These are phyloP conservation scores for Drosophila setosimentum DNA, from an alignment of 2,888 invertebrate genomes.

Conservation along the genomic window DNA sequence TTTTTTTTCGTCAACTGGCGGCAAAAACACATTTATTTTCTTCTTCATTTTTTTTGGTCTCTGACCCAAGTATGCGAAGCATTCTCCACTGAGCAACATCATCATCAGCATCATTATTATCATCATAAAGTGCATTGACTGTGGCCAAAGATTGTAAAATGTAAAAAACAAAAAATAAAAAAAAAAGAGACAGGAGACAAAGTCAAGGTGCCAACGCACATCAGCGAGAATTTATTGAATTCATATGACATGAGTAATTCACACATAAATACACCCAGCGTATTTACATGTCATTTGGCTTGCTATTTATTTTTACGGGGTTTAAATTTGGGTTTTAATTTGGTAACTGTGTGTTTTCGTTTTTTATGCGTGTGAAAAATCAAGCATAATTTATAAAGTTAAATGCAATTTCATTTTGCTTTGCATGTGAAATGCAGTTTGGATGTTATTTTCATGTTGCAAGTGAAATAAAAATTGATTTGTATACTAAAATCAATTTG, in stretches of 20 bases:
- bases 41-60: not conserved
- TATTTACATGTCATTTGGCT: not conserved
- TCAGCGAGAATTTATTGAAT: conserved; percentile 12
- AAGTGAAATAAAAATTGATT: not conserved
- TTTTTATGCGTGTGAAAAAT: not conserved
- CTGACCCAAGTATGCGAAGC: conserved; percentile 26
- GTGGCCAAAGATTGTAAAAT: conserved; percentile 4
- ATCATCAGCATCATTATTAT: not conserved
- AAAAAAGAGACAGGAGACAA: conserved; percentile 18
- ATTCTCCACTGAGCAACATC: conserved; percentile 2
- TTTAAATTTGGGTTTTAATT: conserved; percentile 10
- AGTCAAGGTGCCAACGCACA: conserved; percentile 29
- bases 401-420: not conserved
- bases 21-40: conserved; percentile 6
- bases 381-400: conserved; percentile 5
- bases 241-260: not conserved
- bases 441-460: not conserved
- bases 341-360: not conserved
- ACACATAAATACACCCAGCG: not conserved
- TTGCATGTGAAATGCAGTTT: not conserved
- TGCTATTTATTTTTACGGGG: conserved; percentile 23
- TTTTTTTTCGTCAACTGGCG: conserved; percentile 29
- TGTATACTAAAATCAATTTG: not conserved
- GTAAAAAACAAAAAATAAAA: not conserved
- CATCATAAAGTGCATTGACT: conserved; percentile 40